Conservation (phyloP, 1,140 invertebrate species). For the Diuraphis noxia region DNA sequence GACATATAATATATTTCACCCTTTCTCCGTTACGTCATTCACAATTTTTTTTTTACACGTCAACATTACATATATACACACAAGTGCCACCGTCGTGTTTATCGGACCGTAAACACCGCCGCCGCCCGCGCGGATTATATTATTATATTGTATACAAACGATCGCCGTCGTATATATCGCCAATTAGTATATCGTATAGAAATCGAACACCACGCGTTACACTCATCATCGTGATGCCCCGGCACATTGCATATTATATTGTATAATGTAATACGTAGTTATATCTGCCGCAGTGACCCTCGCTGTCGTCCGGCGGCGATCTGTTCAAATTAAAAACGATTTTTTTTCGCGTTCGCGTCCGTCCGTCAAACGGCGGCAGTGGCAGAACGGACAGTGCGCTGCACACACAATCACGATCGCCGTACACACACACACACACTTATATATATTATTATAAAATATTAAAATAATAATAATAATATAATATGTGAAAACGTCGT, state of each 20-base stretch:
- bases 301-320: background rate
- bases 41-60: background rate
- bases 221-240: background rate
- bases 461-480: background rate
- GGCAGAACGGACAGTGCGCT: background rate
- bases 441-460: background rate
- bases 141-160: background rate
- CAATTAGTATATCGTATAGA: constrained; percentile 38
- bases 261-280: background rate
- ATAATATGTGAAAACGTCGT: constrained; percentile 49
- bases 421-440: background rate
- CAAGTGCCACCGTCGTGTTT: constrained; percentile 34
- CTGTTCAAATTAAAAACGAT: background rate
- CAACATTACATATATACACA: background rate
- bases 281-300: background rate
- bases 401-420: background rate
- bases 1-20: constrained; percentile 25
- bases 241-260: background rate
- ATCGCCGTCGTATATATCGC: background rate
- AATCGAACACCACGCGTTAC: constrained; percentile 21
- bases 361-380: constrained; percentile 11
- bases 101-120: constrained; percentile 41
- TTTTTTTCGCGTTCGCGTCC: background rate
- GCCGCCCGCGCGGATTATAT: background rate
- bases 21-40: constrained; percentile 34